These are phyloP conservation scores for Drosophila koepferae DNA, from an alignment of 2,888 invertebrate genomes.

Conservation along the genomic window DNA sequence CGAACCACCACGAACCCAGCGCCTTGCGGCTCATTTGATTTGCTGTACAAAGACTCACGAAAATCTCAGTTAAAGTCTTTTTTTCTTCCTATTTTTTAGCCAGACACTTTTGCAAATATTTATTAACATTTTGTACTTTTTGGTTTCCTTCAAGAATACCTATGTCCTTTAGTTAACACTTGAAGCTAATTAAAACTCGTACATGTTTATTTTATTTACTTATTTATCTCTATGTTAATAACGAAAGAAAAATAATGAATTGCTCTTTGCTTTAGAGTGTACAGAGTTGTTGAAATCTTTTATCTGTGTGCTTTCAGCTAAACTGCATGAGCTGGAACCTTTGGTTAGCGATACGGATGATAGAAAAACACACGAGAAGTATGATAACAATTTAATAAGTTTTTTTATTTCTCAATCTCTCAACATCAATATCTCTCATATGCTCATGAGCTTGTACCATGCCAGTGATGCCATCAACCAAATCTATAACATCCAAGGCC, in stretches of 20 bases:
- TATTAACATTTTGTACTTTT: constrained; percentile 12
- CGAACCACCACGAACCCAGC: constrained; percentile 49
- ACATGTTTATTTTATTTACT: constrained; percentile 41
- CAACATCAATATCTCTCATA: constrained; percentile 37
- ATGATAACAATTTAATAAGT: constrained; percentile 72
- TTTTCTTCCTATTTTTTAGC: constrained; percentile 54
- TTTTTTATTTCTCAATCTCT: constrained; percentile 32
- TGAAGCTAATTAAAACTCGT: constrained; percentile 47
- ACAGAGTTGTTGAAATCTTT: constrained; percentile 79
- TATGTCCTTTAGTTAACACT: constrained; percentile 54
- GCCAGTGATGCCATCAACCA: constrained; percentile 30
- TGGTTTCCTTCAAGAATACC: constrained; percentile 22
- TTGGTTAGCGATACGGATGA: constrained; percentile 89
- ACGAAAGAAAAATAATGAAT: constrained; percentile 53
- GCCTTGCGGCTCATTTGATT: constrained; percentile 68
- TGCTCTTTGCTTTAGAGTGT: constrained; percentile 22
- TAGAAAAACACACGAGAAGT: constrained; percentile 84
- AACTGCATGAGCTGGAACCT: constrained; percentile 89
- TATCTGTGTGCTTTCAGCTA: constrained; percentile 84
- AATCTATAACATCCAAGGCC: constrained; percentile 27
- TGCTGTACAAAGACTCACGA: constrained; percentile 67
- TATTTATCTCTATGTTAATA: constrained; percentile 59
- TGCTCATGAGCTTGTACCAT: constrained; percentile 57
- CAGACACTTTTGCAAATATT: constrained; percentile 65
- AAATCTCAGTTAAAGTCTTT: constrained; percentile 29